These are phyloP conservation scores for Alcedo quadribrachys DNA, from an alignment of 2,797 vertebrate species.

Conservation along the genomic window DNA sequence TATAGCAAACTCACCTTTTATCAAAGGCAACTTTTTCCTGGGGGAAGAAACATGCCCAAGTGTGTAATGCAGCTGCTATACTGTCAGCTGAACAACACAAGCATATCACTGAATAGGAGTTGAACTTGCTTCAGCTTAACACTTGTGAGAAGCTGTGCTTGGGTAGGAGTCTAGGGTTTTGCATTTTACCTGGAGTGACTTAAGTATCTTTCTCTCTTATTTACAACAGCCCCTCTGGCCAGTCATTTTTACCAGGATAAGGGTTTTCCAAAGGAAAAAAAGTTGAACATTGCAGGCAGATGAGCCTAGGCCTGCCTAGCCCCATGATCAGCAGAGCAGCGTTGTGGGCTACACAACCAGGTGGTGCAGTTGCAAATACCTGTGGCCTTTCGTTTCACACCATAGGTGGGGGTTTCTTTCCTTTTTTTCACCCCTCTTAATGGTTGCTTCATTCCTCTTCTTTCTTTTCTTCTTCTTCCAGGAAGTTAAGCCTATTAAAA, in stretches of 20 bases:
- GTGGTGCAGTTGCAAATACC: neutral
- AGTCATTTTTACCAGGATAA: neutral
- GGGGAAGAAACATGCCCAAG: neutral
- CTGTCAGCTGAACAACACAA: neutral
- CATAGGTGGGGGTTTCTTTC: neutral
- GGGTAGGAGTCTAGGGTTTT: neutral
- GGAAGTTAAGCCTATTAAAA: neutral
- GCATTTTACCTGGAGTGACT: neutral
- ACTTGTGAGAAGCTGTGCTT: neutral
- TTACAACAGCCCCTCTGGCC: neutral
- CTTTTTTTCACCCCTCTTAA: neutral
- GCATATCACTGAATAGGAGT: neutral
- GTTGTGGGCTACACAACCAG: neutral
- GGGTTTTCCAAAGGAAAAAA: neutral
- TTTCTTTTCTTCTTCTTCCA: neutral
- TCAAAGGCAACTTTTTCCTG: neutral
- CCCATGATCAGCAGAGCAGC: neutral
- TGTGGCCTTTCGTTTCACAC: accelerated
- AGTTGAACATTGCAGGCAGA: neutral
- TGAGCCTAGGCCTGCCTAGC: neutral
- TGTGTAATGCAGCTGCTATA: neutral
- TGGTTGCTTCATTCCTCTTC: neutral
- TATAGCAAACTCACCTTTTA: neutral
- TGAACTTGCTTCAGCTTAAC: neutral
- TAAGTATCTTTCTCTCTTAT: neutral